These are phyloP conservation scores for Pogonocherus hispidulus DNA, from an alignment of 2,888 invertebrate species.

Conservation along the genomic window DNA sequence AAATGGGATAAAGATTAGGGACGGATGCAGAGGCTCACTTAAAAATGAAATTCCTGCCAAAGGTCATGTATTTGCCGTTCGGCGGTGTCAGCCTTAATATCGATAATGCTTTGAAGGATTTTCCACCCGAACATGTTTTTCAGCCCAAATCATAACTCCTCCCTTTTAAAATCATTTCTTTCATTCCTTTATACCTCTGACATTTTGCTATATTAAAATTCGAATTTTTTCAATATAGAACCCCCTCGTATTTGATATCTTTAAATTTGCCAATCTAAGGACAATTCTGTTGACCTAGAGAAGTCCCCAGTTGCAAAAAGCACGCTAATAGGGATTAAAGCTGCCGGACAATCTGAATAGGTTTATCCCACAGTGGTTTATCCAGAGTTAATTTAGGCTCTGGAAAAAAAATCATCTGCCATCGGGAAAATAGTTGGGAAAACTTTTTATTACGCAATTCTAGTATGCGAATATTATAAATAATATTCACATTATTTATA, in stretches of 20 bases:
- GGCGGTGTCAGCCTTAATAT: background rate
- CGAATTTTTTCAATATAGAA: conserved; percentile 2
- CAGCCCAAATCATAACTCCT: too few species aligned
- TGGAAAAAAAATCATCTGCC: background rate
- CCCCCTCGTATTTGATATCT: background rate
- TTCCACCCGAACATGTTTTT: conserved; percentile 5
- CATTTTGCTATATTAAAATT: conserved; percentile 8
- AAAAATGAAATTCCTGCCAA: background rate
- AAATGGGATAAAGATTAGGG: background rate
- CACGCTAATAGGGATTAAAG: conserved; percentile 2
- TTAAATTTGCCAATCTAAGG: background rate
- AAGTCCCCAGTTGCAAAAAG: background rate
- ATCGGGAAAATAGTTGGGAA: too few species aligned
- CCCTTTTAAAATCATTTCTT: conserved; percentile 9
- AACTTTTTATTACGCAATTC: background rate
- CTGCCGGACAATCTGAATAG: background rate
- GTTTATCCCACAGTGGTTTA: too few species aligned
- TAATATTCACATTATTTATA: too few species aligned
- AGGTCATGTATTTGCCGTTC: conserved; percentile 1
- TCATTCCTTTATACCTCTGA: background rate
- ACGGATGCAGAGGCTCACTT: background rate
- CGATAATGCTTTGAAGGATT: conserved; percentile 1
- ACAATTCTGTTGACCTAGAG: background rate
- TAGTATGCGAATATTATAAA: too few species aligned
- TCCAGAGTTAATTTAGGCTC: background rate